Evolutionary conservation across 2,888 invertebrate genomes (phyloP).

Genomic region (Ichneumoninae sp.): DNA sequence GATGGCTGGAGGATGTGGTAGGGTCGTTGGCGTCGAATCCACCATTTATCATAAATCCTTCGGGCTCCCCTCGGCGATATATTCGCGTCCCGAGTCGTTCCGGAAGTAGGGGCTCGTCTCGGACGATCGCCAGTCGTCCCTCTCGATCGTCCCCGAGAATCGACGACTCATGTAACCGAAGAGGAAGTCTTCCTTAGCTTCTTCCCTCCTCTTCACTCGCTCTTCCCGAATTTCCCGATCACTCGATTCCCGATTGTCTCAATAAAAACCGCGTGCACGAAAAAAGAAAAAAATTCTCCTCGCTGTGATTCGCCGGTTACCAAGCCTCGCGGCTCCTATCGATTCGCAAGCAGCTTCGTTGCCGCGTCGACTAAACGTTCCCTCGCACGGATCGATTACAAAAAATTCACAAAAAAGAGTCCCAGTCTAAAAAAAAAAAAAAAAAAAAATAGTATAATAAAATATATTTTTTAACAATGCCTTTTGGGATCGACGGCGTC

Average conservation of each 20-base stretch:
- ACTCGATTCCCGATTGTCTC: too few species aligned
- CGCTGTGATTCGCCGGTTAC: background rate
- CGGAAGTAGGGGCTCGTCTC: conserved; percentile 52
- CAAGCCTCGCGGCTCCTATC: background rate
- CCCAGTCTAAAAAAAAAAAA: too few species aligned
- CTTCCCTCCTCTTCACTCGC: background rate
- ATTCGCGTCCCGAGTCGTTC: conserved; percentile 5
- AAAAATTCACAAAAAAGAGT: background rate
- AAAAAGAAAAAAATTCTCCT: too few species aligned
- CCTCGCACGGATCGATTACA: background rate
- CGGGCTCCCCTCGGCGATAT: background rate
- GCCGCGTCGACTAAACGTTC: background rate
- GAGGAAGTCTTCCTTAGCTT: background rate
- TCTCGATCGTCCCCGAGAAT: conserved; percentile 23
- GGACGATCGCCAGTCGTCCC: conserved; percentile 22
- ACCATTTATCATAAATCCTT: conserved; percentile 52
- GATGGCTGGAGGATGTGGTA: conserved; percentile 62
- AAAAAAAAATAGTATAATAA: too few species aligned
- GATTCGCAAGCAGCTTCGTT: background rate
- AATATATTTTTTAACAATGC: background rate
- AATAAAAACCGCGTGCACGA: too few species aligned
- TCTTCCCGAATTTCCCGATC: background rate
- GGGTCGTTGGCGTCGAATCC: conserved; percentile 62
- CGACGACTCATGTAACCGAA: conserved; percentile 34
- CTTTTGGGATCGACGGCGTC: background rate